These are phyloP conservation scores for Cololabis saira DNA, from an alignment of 2,113 vertebrate genomes.

Conservation along the genomic window DNA sequence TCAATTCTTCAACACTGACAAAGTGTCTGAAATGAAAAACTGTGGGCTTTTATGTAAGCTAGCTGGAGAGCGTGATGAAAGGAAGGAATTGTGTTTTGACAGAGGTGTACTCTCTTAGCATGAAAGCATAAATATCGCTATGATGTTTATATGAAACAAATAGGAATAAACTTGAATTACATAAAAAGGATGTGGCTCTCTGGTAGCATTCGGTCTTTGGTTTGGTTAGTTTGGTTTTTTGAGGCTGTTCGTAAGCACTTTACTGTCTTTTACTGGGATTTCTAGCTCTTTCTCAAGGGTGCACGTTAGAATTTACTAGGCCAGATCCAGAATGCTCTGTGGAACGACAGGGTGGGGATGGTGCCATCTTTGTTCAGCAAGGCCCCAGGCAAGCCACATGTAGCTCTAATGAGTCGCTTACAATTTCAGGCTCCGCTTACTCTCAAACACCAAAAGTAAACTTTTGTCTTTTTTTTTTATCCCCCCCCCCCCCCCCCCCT, in stretches of 20 bases:
- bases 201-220: background rate
- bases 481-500: slow-evolving; percentile 6
- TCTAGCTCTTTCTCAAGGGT: slow-evolving; percentile 62
- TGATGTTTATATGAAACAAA: slow-evolving; percentile 4
- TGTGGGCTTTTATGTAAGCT: slow-evolving; percentile 47
- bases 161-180: slow-evolving; percentile 5
- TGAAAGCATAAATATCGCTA: background rate
- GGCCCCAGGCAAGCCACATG: slow-evolving; percentile 74
- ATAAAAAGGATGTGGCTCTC: slow-evolving; percentile 3
- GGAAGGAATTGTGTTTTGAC: slow-evolving; percentile 38
- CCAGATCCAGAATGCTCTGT: slow-evolving; percentile 58
- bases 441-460: slow-evolving; percentile 80
- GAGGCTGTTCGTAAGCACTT: slow-evolving; percentile 45
- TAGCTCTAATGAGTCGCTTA: slow-evolving; percentile 78
- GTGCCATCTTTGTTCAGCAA: slow-evolving; percentile 68
- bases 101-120: slow-evolving; percentile 32
- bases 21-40: slow-evolving; percentile 60
- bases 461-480: slow-evolving; percentile 69
- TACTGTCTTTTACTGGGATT: slow-evolving; percentile 52
- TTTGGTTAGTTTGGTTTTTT: too few relatives aligned
- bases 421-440: slow-evolving; percentile 78
- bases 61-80: slow-evolving; percentile 38
- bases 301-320: slow-evolving; percentile 69
- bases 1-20: slow-evolving; percentile 63
- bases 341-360: slow-evolving; percentile 59